phyloP scores from a whole-genome alignment of 2,888 invertebrate genomes.

The Drosophila setosimentum region DNA sequence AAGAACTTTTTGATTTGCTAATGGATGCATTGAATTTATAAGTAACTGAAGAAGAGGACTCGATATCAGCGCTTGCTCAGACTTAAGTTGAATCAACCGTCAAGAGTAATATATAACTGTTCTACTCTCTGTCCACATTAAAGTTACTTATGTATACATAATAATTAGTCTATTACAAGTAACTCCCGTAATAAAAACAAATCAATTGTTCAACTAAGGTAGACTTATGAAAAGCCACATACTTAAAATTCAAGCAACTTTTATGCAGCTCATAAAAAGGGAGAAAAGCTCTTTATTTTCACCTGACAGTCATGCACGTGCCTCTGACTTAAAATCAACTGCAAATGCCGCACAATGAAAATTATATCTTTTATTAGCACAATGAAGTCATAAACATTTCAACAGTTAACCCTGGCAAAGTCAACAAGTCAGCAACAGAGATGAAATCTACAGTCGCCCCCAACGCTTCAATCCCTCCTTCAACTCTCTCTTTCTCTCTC shows the following conservation, averaged over 20 bases:
- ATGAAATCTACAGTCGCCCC: slow-evolving; percentile 72
- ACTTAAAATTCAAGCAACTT: slow-evolving; percentile 7
- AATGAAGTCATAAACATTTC: slow-evolving; percentile 80
- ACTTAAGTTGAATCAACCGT: background rate
- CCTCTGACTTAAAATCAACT: slow-evolving; percentile 3
- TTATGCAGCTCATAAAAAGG: slow-evolving; percentile 31
- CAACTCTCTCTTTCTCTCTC: background rate
- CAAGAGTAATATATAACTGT: background rate
- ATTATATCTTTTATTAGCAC: slow-evolving; percentile 77
- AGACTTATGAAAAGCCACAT: slow-evolving; percentile 1
- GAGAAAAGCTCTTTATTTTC: slow-evolving; percentile 35
- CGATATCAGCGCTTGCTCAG: background rate
- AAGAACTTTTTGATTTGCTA: background rate
- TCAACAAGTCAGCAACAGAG: slow-evolving; percentile 79
- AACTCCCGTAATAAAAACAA: background rate
- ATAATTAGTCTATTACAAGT: background rate
- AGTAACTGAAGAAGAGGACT: background rate
- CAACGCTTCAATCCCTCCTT: background rate
- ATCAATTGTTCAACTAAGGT: background rate
- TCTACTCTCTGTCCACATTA: background rate
- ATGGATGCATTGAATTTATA: background rate
- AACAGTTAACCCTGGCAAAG: slow-evolving; percentile 72
- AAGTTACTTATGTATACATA: background rate
- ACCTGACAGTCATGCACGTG: slow-evolving; percentile 48
- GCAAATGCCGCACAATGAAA: slow-evolving; percentile 39